These are phyloP conservation scores for Electrona antarctica DNA, from an alignment of 2,113 vertebrate species.

Conservation along the genomic window DNA sequence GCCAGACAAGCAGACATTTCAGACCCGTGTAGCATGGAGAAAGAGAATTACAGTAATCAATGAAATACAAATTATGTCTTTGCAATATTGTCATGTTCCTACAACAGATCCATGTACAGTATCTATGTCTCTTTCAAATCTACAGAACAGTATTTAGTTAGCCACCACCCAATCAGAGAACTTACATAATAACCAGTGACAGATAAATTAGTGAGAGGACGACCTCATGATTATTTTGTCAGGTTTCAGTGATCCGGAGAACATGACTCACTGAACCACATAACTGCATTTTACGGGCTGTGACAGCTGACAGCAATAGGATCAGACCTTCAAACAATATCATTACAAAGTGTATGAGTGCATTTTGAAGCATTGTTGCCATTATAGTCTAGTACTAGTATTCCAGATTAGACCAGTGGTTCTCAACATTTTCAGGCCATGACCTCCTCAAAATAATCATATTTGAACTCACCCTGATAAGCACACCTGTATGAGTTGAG, in stretches of 20 bases:
- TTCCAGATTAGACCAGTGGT: too few relatives aligned
- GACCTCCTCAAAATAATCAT: too few relatives aligned
- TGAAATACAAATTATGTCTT: too few relatives aligned
- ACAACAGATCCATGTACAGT: not conserved
- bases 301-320: not conserved
- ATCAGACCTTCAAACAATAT: not conserved
- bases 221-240: conserved; percentile 11
- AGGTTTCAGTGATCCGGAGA: conserved; percentile 2
- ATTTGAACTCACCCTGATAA: too few relatives aligned
- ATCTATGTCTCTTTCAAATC: not conserved
- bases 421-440: too few relatives aligned
- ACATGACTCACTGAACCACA: not conserved
- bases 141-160: conserved; percentile 3
- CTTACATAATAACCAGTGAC: conserved; percentile 13
- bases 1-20: too few relatives aligned
- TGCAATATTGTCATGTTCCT: not conserved
- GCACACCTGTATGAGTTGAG: too few relatives aligned
- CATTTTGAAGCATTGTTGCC: not conserved
- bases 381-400: not conserved
- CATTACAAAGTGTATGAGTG: not conserved
- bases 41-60: not conserved
- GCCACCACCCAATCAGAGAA: conserved; percentile 17
- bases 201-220: conserved; percentile 30
- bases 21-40: not conserved
- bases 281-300: not conserved